A percentile compares a stretch with the other conserved stretches of the same genome.
Conservation (phyloP, 2,113 vertebrate species). For the Sinocyclocheilus anshuiensis region DNA sequence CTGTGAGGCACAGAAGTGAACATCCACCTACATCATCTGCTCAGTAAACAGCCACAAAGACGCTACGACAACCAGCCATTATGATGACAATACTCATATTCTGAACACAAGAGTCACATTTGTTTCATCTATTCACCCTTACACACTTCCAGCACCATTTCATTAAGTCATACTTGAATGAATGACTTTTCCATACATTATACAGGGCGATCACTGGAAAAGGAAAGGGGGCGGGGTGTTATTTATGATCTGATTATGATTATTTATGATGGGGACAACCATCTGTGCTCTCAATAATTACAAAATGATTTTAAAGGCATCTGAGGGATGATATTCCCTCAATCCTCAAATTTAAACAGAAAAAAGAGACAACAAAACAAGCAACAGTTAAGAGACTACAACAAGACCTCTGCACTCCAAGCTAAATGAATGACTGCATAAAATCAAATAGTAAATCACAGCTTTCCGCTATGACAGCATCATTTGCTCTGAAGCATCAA, state of each 20-base stretch:
- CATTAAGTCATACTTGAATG: neutral
- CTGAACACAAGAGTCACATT: neutral
- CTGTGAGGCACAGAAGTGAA: slow-evolving; percentile 26
- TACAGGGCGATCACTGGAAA: neutral
- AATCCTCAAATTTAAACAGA: neutral
- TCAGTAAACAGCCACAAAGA: neutral
- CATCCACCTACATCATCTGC: slow-evolving; percentile 26
- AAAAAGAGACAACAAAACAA: neutral
- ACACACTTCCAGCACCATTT: neutral
- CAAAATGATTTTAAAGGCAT: slow-evolving; percentile 7
- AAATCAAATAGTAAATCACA: slow-evolving; percentile 14
- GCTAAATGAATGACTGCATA: neutral
- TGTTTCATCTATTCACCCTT: neutral
- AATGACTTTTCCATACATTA: neutral
- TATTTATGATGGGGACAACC: slow-evolving; percentile 22
- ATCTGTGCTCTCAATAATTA: slow-evolving; percentile 5
- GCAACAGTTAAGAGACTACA: neutral
- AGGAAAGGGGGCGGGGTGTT: neutral
- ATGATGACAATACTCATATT: slow-evolving; percentile 10
- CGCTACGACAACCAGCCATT: neutral
- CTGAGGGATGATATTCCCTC: neutral
- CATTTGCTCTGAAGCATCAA: slow-evolving; percentile 39
- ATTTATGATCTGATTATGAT: slow-evolving; percentile 36
- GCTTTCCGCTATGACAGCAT: neutral
- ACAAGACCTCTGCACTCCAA: neutral